Base-by-base conservation (phyloP, 2,113 vertebrate genomes). In the Ibidorhyncha struthersii region DNA sequence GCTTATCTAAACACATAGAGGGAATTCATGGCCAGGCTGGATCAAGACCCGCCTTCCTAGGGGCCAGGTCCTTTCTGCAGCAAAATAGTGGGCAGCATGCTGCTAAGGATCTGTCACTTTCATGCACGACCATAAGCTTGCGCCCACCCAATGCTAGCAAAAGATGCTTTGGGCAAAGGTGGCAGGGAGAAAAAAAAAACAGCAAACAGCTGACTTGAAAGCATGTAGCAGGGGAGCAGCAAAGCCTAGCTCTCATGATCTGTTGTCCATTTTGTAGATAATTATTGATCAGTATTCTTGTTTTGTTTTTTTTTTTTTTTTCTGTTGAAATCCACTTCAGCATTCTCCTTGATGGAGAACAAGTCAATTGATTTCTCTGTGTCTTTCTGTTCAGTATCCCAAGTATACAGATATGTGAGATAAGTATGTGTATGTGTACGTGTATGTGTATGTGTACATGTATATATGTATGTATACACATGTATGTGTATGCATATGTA, bases 241-340 rank as follows among this genome's bases (percentile, higher is more conserved):
- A 36, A 82, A 79, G 27, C 4, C 19, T 36, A 55, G 59, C 12
- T 66, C 32, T 83, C 6, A 8, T 11, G 32, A 12, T 26, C 52
- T 67, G 20, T 38, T 72, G 21, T 38, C 59, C 50, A 21, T 41
- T 74, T 74, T 36, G 14, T 56, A 70, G 18, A 20, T 27, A 13
- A 61, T 79, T 69, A 45, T 36, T 55, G 43, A 61, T 18, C 43
- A 49, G 3, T 23, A 26, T 4, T 43, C 23, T 22, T 81, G 29
- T 21, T 47, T 21, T 14, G 5, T 0, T 0, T 16, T 4, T 59
- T 49, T 53, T 0, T 0, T 22, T 4, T 65, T 53, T 62, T 50
- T 7, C 36, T 49, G 19, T 25, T 69, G 59, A 82, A 73, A 63
- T 45, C 36, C 43, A 40, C 15, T 20, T 21, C 53, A 73, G 58